Percentiles rank a stretch among this genome's conserved stretches.
These are phyloP conservation scores for Eptesicus fuscus DNA, from an alignment of 2,113 vertebrate genomes.

Conservation along the genomic window DNA sequence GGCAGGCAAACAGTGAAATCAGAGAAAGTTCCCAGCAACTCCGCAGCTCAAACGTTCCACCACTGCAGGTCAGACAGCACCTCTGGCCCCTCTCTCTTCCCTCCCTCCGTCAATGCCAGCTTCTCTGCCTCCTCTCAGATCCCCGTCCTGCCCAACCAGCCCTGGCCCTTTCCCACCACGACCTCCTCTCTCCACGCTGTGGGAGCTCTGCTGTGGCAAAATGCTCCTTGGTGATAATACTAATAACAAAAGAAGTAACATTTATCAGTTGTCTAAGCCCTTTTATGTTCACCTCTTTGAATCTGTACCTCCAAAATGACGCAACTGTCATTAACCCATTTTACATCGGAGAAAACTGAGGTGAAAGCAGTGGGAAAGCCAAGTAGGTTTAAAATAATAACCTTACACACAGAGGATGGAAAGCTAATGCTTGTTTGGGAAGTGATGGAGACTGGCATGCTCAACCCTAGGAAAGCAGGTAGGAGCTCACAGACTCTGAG, in stretches of 20 bases:
- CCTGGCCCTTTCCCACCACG: not conserved
- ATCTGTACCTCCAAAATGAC: not conserved
- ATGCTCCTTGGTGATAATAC: not conserved
- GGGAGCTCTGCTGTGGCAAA: not conserved
- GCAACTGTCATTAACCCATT: not conserved
- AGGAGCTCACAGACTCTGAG: not conserved
- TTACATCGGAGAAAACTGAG: not conserved
- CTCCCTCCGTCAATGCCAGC: not conserved
- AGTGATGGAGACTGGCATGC: not conserved
- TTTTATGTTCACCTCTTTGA: not conserved
- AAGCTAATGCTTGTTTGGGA: not conserved
- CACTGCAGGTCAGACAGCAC: not conserved
- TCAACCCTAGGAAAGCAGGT: not conserved
- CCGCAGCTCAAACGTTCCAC: rapidly evolving
- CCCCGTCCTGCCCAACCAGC: not conserved
- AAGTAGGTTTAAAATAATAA: not conserved
- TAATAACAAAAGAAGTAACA: not conserved
- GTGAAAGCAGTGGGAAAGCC: not conserved
- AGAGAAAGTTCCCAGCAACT: not conserved
- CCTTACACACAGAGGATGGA: not conserved
- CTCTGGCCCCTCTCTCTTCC: not conserved
- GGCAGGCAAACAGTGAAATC: not conserved
- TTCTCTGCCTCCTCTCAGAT: not conserved
- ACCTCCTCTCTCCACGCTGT: not conserved
- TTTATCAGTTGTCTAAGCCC: not conserved